A percentile compares a stretch with the other conserved stretches of the same genome.
Conservation (phyloP, 2,888 invertebrate species). For the Allophyes oxyacanthae region DNA sequence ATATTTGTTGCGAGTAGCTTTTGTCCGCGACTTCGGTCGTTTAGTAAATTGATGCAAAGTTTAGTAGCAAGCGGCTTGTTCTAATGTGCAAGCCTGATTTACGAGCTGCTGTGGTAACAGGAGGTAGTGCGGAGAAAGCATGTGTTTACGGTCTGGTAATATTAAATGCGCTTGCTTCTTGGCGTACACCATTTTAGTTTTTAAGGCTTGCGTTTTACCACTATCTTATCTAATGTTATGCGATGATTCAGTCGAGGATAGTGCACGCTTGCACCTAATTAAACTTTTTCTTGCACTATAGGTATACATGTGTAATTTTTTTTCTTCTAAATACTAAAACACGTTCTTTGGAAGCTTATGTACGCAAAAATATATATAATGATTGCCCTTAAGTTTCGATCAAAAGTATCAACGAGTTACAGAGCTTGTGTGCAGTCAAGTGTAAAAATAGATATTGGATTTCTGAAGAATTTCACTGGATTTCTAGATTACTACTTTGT, state of each 20-base stretch:
- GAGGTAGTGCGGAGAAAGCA: constrained; percentile 24
- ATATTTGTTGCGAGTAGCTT: constrained; percentile 55
- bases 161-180: constrained; percentile 25
- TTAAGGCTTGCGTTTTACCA: too few species aligned
- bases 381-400: constrained; percentile 6
- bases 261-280: too few species aligned
- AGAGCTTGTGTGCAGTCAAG: constrained; percentile 24
- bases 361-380: constrained; percentile 4
- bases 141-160: constrained; percentile 39
- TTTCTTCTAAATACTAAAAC: not conserved
- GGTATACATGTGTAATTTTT: not conserved
- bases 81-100: constrained; percentile 45
- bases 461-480: too few species aligned
- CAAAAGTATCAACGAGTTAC: constrained; percentile 16
- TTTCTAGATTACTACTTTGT: constrained; percentile 19
- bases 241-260: too few species aligned
- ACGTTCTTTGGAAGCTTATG: not conserved
- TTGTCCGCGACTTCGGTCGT: constrained; percentile 48
- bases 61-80: constrained; percentile 42
- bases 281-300: too few species aligned
- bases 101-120: constrained; percentile 36
- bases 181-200: constrained; percentile 7
- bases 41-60: constrained; percentile 54
- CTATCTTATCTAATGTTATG: too few species aligned
- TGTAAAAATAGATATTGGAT: constrained; percentile 34